Evolutionary conservation across 2,797 vertebrate species (phyloP), one percentile per base, ranked within the genome.

Genomic region (Enteromius radiatus): DNA sequence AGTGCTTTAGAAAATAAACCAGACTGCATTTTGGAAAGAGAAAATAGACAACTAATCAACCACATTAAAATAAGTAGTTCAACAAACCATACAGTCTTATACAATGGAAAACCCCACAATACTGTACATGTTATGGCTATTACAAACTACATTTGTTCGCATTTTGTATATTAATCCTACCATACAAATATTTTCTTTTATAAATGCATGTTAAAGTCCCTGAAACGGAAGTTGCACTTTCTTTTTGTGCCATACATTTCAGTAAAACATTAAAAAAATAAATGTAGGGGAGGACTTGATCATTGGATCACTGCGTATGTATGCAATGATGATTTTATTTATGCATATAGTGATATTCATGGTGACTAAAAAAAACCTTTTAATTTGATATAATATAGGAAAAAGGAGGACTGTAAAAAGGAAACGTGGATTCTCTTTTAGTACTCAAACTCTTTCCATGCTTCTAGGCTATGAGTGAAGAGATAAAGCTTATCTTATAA

Each of bases 401-500:
- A 14, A 38, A 56, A 75, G 59, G 2, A 31, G 28, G 7, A 63
- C 41, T 31, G 38, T 26, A 45, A 8, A 41, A 52, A 21, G 31
- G 21, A 23, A 76, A 41, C 28, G 26, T 9, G 1, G 2, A 41
- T 43, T 52, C 3, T 41, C 31, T 41, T 52, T 70, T 6, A 28
- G 33, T 26, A 17, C 23, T 33, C 67, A 31, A 28, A 23, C n/a
- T 3, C 15, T 38, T 36, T 56, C 3, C 17, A 26, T 45, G 17
- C 17, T 14, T 56, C 47, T 26, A 78, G n/a, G 76, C 63, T 21
- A 54, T 56, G 17, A 38, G 41, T 21, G 26, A 23, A 78, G 41
- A 78, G 11, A 47, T 61, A 49, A 52, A 69, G 19, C 36, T 52
- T 8, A 47, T 61, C 54, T 71, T 63, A 43, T 71, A 23, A 49